phyloP scores from a whole-genome alignment of 2,797 vertebrate genomes.

The Myotis vivesi region DNA sequence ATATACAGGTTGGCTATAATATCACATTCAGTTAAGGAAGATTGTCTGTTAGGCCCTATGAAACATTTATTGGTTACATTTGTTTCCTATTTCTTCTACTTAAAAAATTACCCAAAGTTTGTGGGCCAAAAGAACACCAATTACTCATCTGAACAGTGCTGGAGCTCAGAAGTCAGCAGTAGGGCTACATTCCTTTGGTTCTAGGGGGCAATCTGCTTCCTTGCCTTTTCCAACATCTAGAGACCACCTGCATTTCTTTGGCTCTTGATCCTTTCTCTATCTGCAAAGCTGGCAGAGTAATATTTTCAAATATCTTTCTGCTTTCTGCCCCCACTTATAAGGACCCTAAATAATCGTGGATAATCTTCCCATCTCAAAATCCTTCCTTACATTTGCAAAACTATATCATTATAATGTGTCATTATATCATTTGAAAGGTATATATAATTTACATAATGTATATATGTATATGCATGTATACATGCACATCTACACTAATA shows the following conservation, averaged over 20 bases:
- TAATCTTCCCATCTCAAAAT: neutral
- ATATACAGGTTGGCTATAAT: neutral
- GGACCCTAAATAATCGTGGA: neutral
- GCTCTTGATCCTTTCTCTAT: neutral
- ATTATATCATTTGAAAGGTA: too few relatives aligned
- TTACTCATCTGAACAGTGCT: neutral
- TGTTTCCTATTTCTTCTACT: neutral
- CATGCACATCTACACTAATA: too few relatives aligned
- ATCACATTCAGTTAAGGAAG: neutral
- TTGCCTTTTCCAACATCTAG: neutral
- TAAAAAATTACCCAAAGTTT: neutral
- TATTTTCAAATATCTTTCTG: neutral
- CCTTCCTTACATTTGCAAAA: neutral
- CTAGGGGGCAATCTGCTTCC: neutral
- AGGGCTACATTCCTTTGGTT: neutral
- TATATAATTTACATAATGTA: too few relatives aligned
- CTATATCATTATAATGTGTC: neutral
- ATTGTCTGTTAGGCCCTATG: neutral
- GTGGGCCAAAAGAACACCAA: neutral
- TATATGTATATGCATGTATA: too few relatives aligned
- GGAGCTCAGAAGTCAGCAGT: neutral
- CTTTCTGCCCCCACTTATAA: neutral
- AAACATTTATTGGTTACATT: neutral
- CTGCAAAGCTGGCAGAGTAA: neutral
- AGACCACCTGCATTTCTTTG: neutral